Percentiles rank a stretch among this genome's conserved stretches.
phyloP scores from a whole-genome alignment of 2,797 vertebrate species.

The Tauraco hartlaubi region DNA sequence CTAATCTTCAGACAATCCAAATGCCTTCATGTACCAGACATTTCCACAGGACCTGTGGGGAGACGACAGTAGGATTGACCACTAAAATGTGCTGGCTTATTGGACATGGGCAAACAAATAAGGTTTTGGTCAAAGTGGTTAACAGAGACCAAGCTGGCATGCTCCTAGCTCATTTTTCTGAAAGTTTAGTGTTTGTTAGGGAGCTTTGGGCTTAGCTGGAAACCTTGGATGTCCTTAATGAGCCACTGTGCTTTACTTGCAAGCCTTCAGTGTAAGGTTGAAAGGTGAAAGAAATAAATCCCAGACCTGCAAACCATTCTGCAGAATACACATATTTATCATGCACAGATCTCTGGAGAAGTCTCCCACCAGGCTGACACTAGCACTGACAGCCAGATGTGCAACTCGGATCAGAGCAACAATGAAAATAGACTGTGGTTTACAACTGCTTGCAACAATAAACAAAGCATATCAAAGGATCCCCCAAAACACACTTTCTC shows the following conservation, averaged over 20 bases:
- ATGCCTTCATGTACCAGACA: not conserved
- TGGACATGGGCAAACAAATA: constrained; percentile 44
- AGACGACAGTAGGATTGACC: not conserved
- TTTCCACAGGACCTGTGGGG: not conserved
- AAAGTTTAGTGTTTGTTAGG: not conserved
- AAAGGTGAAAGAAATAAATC: constrained; percentile 24
- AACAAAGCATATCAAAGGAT: constrained; percentile 60
- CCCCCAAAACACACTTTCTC: constrained; percentile 35
- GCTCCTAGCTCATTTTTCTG: constrained; percentile 12
- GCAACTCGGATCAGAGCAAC: constrained; percentile 21
- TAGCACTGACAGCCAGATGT: constrained; percentile 41
- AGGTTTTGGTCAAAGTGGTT: constrained; percentile 24
- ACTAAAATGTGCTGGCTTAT: constrained; percentile 41
- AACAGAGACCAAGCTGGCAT: constrained; percentile 10
- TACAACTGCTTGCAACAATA: constrained; percentile 62
- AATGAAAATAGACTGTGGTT: constrained; percentile 68
- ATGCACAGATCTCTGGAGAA: not conserved
- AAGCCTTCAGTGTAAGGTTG: constrained; percentile 11
- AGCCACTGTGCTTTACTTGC: not conserved
- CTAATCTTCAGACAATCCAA: not conserved
- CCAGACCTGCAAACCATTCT: not conserved
- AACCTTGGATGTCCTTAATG: not conserved
- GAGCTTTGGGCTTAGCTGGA: not conserved
- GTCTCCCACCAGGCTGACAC: constrained; percentile 19
- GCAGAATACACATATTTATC: constrained; percentile 5